phyloP scores from a whole-genome alignment of 2,113 vertebrate species.

The Dipodomys merriami region DNA sequence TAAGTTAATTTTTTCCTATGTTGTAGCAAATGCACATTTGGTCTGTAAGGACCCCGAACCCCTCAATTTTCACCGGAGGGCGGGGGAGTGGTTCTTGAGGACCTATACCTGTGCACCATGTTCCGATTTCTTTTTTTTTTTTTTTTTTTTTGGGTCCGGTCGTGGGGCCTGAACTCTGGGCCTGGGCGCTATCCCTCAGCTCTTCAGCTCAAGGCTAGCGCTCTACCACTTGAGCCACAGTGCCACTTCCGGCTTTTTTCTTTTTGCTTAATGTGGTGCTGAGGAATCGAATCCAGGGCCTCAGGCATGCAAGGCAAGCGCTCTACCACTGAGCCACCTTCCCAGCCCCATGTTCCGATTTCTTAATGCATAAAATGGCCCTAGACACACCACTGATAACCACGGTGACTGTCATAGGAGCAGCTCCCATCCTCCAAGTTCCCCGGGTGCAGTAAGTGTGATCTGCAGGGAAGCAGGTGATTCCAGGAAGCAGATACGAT shows the following conservation, averaged over 20 bases:
- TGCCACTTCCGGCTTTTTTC: too few relatives aligned
- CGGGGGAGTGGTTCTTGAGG: background rate
- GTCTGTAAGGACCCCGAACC: background rate
- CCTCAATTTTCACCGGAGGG: background rate
- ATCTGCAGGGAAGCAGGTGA: accelerated
- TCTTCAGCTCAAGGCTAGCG: too few relatives aligned
- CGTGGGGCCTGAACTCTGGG: too few relatives aligned
- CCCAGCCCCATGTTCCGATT: too few relatives aligned
- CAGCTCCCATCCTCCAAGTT: background rate
- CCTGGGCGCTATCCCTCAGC: too few relatives aligned
- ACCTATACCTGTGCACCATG: background rate
- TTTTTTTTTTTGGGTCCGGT: too few relatives aligned
- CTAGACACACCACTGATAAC: accelerated
- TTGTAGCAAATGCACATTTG: background rate
- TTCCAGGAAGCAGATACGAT: background rate
- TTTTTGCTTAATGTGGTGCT: too few relatives aligned
- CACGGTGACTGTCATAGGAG: accelerated
- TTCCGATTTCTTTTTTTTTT: background rate
- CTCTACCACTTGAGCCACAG: too few relatives aligned
- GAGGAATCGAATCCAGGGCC: too few relatives aligned
- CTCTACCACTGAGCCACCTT: too few relatives aligned
- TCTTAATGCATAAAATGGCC: background rate
- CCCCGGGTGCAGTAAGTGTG: background rate
- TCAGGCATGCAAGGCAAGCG: too few relatives aligned
- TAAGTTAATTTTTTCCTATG: background rate